A percentile compares a stretch with the other conserved stretches of the same genome.
Evolutionary conservation across 2,797 vertebrate genomes (phyloP).

Genomic region (Gambusia yucatana): DNA sequence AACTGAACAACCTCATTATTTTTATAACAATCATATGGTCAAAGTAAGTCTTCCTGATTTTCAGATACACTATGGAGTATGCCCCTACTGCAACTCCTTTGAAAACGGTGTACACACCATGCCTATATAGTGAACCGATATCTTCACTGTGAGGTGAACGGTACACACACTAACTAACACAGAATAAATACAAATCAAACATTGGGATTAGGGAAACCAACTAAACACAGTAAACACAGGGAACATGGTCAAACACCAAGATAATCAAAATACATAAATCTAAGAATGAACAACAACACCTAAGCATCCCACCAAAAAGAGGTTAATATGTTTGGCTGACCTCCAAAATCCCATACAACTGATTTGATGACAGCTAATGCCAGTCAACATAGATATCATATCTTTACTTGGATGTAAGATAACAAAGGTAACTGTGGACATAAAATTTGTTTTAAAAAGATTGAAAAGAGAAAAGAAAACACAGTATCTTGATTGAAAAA

Average conservation of each 20-base stretch:
- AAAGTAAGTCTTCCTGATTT: neutral
- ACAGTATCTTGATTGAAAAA: neutral
- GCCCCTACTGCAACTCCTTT: neutral
- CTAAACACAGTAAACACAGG: neutral
- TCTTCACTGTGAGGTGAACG: neutral
- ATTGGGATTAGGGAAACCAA: neutral
- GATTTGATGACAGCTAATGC: neutral
- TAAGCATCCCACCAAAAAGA: neutral
- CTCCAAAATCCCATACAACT: neutral
- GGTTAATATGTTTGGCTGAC: neutral
- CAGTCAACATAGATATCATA: neutral
- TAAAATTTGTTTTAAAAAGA: slow-evolving; percentile 33
- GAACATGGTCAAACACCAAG: neutral
- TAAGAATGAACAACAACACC: neutral
- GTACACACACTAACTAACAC: neutral
- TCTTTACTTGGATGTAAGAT: slow-evolving; percentile 26
- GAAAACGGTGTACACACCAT: neutral
- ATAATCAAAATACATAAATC: neutral
- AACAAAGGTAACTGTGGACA: slow-evolving; percentile 16
- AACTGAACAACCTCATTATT: neutral
- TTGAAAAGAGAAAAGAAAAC: slow-evolving; percentile 20
- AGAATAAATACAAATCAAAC: neutral
- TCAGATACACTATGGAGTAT: neutral
- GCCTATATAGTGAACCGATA: neutral
- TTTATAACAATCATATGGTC: neutral